Evolutionary conservation across 2,113 vertebrate genomes (phyloP).

Genomic region (Ictalurus furcatus): DNA sequence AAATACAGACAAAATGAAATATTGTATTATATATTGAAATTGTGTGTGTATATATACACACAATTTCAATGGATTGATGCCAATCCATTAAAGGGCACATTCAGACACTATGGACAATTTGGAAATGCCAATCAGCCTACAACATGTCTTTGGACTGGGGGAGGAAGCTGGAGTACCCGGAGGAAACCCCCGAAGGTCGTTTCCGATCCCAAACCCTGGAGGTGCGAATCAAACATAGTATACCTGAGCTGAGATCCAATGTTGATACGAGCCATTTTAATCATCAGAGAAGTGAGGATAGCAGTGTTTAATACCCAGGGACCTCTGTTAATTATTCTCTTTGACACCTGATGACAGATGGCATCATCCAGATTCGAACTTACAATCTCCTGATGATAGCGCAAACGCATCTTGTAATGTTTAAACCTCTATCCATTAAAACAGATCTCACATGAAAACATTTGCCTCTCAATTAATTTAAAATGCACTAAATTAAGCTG

Average conservation of each 20-base stretch:
- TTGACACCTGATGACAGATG: background rate
- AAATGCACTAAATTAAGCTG: background rate
- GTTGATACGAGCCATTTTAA: background rate
- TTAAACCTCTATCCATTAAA: background rate
- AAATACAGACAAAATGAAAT: too few relatives aligned
- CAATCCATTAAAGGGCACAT: too few relatives aligned
- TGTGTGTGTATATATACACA: too few relatives aligned
- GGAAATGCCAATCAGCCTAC: too few relatives aligned
- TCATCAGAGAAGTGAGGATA: background rate
- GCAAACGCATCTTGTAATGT: background rate
- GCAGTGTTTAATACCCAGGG: background rate
- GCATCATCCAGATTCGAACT: background rate
- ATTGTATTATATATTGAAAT: too few relatives aligned
- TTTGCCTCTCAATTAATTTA: background rate
- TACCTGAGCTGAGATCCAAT: background rate
- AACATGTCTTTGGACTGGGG: too few relatives aligned
- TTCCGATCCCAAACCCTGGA: too few relatives aligned
- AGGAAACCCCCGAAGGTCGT: too few relatives aligned
- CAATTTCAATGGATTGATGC: too few relatives aligned
- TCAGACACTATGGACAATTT: too few relatives aligned
- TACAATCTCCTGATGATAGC: background rate
- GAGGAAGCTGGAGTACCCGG: too few relatives aligned
- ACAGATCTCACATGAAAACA: background rate
- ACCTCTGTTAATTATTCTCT: background rate
- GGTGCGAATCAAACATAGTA: too few relatives aligned